Percentiles rank a stretch among this genome's conserved stretches.
Conservation (phyloP, 64 coral and sea anemone genomes). For the Stichodactyla helianthus region DNA sequence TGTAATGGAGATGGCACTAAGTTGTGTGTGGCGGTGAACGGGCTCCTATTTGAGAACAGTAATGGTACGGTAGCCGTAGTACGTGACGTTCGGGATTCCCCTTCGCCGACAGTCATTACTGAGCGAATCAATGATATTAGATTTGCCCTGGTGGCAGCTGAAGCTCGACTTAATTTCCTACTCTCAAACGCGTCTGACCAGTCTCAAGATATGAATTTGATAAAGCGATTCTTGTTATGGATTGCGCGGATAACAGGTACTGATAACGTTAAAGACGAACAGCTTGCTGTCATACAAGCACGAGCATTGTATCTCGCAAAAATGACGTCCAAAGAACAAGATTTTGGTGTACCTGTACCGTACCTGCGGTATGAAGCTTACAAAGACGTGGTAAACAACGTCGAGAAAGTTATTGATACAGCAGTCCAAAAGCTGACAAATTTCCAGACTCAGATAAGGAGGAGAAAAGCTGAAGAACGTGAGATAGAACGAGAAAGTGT, state of each 20-base stretch:
- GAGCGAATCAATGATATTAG: conserved; percentile 17
- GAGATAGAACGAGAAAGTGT: conserved; percentile 7
- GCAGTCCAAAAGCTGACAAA: conserved; percentile 2
- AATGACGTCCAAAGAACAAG: neutral
- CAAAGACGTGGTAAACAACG: conserved; percentile 19
- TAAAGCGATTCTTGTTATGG: neutral
- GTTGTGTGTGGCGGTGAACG: too few species aligned
- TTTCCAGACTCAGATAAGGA: conserved; percentile 16
- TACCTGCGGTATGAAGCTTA: conserved; percentile 18
- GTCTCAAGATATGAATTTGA: neutral
- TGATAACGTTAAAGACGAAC: too few species aligned
- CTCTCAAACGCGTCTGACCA: conserved; percentile 10
- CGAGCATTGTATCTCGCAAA: too few species aligned
- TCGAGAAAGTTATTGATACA: conserved; percentile 14
- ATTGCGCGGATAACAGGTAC: too few species aligned
- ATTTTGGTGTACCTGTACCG: conserved; percentile 15
- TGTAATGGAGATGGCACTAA: neutral
- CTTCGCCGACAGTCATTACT: neutral
- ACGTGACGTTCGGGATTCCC: neutral
- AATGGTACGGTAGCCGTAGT: too few species aligned
- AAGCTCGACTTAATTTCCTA: conserved; percentile 22
- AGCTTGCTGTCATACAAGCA: too few species aligned
- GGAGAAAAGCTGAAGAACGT: conserved; percentile 16
- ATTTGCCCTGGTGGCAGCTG: conserved; percentile 12
- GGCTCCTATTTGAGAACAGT: too few species aligned